Base-by-base conservation (phyloP, 2,113 vertebrate genomes). In the Cyrtonyx montezumae region DNA sequence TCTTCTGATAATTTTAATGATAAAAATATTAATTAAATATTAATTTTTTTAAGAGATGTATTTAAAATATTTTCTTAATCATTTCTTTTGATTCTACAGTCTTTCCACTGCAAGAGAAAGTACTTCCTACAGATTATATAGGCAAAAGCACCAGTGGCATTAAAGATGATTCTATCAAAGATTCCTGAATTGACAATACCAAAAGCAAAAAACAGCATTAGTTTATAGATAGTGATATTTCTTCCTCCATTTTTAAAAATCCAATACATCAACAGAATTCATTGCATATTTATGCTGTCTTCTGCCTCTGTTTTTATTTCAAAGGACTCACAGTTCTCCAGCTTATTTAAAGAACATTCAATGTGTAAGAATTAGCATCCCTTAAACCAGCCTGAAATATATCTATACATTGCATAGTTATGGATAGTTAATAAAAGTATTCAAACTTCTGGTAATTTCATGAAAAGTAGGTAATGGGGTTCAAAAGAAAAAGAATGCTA, bases 11-110 rank as follows among this genome's bases (percentile, higher is more conserved):
- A 42, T 6, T 78, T 84, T 61, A 61, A 56, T 11, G 11, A 77
- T 2, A 63, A 67, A 48, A 0, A 18, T 75, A 58, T 36, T 0
- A 81, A 40, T n/a, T 30, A 45, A 6, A 0, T 1, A 42, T 46
- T 22, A 19, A 9, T 3, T 23, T 58, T 58, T 46, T 61, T 46
- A 7, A 45, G 20, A 48, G 48, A 6, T 3, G 0, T 58, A 8
- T 2, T 45, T 20, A 2, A 66, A 90, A 48, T 45, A 66, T 40
- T 69, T 76, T 2, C 16, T 84, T 2, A 8, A 19, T 59, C 4
- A 61, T 49, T 12, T 65, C 12, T 59, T 5, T 48, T 8, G 61
- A 7, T 62, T 73, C 48, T 19, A 6, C 32, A 58, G 12, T 56
- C 13, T 11, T 74, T 3, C 4, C 7, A 11, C 36, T 56, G 5